A percentile compares a stretch with the other conserved stretches of the same genome.
Evolutionary conservation across 2,888 invertebrate species (phyloP).

Genomic region (Ornithoptera alexandrae): DNA sequence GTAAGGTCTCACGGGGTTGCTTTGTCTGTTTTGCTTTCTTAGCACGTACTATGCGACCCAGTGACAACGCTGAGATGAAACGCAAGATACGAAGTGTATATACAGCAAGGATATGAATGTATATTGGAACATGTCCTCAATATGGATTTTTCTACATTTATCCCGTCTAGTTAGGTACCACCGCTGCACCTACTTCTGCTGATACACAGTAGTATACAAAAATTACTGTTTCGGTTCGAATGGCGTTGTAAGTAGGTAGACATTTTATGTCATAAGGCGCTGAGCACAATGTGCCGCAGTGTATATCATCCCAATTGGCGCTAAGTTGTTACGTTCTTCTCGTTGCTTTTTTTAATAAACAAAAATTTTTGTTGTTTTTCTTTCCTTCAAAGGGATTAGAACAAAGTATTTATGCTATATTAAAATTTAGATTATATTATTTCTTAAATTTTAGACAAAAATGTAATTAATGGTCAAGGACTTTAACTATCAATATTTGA

Average conservation of each 20-base stretch:
- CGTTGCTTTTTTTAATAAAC: neutral
- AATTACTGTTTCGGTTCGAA: no score
- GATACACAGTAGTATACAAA: no score
- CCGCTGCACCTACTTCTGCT: no score
- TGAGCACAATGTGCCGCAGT: no score
- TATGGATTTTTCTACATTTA: neutral
- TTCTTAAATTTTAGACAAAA: no score
- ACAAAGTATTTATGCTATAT: neutral
- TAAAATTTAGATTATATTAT: neutral
- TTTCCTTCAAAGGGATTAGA: no score
- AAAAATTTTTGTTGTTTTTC: neutral
- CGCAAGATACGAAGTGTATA: neutral
- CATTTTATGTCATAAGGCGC: no score
- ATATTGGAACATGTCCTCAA: neutral
- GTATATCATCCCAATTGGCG: no score
- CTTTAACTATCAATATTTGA: slow-evolving; percentile 7
- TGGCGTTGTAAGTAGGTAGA: no score
- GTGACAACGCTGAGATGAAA: slow-evolving; percentile 40
- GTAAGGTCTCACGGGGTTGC: slow-evolving; percentile 8
- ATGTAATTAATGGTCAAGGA: neutral
- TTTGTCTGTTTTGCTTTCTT: slow-evolving; percentile 41
- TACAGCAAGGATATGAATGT: neutral
- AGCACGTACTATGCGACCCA: slow-evolving; percentile 54
- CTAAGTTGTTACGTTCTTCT: no score
- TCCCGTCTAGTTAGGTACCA: neutral